Percentiles rank a stretch among this genome's conserved stretches.
Evolutionary conservation across 1,140 invertebrate species (phyloP).

Genomic region (Trissolcus basalis): DNA sequence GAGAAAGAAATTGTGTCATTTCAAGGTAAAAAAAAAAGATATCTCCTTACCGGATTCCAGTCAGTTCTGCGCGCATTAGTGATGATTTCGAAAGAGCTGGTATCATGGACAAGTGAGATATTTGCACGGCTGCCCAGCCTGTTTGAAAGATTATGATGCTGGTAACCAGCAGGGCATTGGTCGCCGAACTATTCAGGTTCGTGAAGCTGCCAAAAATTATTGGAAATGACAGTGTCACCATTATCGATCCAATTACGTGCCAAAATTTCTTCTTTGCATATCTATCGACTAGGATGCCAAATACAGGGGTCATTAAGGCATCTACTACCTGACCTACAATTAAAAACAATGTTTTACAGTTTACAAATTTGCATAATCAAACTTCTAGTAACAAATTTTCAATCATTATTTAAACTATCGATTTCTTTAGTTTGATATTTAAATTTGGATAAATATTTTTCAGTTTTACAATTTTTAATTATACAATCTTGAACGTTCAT

Average conservation of each 20-base stretch:
- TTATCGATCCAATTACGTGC: conserved; percentile 87
- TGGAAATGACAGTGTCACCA: conserved; percentile 84
- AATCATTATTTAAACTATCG: too few species aligned
- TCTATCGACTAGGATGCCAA: conserved; percentile 88
- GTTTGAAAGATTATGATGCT: conserved; percentile 92
- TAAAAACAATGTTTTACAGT: neutral
- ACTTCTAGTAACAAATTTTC: too few species aligned
- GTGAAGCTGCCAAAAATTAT: conserved; percentile 85
- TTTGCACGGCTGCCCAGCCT: conserved; percentile 93
- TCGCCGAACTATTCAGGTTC: conserved; percentile 71
- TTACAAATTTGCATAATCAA: too few species aligned
- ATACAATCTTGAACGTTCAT: conserved; percentile 1
- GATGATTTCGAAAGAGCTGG: conserved; percentile 83
- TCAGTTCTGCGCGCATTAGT: conserved; percentile 84
- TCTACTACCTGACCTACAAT: conserved; percentile 88
- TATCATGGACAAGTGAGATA: conserved; percentile 93
- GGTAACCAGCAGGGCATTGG: conserved; percentile 78
- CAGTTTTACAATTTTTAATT: too few species aligned
- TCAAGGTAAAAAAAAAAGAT: conserved; percentile 14
- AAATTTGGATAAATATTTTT: too few species aligned
- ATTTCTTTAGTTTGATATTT: too few species aligned
- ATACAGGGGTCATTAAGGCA: conserved; percentile 89
- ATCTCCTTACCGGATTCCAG: conserved; percentile 82
- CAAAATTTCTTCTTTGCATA: conserved; percentile 86
- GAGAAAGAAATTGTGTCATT: too few species aligned